Evolutionary conservation across 1,140 invertebrate genomes (phyloP).

Genomic region (Sminthurinus signatus): DNA sequence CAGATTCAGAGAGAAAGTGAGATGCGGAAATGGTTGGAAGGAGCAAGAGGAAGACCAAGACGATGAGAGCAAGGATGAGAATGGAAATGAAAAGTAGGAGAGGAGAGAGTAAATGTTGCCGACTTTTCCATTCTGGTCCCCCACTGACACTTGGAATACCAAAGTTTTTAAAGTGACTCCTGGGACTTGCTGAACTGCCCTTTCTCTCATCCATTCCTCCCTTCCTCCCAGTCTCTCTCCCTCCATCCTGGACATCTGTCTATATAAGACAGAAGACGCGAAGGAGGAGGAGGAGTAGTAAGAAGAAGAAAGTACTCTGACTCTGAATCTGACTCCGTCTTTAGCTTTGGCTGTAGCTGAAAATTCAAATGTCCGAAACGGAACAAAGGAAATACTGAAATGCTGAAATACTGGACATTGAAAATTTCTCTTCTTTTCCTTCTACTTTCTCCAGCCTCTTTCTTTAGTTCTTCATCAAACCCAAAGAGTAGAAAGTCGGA

Average conservation of each 20-base stretch:
- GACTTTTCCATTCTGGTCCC: conserved; percentile 4
- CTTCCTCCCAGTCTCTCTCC: background rate
- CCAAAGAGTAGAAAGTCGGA: no score
- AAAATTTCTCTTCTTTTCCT: no score
- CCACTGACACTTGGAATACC: conserved; percentile 15
- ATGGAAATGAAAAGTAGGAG: background rate
- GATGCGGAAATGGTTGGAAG: background rate
- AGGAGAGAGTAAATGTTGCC: conserved; percentile 7
- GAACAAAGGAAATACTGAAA: no score
- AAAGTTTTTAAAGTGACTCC: conserved; percentile 23
- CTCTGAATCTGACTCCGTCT: no score
- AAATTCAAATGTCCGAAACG: no score
- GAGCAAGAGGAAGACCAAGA: background rate
- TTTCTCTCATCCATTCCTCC: background rate
- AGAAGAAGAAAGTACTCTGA: no score
- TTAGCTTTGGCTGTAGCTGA: no score
- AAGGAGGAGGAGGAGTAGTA: background rate
- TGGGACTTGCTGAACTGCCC: conserved; percentile 5
- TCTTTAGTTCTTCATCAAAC: no score
- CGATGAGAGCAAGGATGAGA: background rate
- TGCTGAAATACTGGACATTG: no score
- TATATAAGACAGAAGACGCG: background rate
- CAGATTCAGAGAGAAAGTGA: background rate
- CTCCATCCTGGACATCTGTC: background rate
- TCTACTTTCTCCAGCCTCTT: no score